Evolutionary conservation across 1,140 invertebrate genomes (phyloP).

Genomic region (Rhizoglyphus robini): DNA sequence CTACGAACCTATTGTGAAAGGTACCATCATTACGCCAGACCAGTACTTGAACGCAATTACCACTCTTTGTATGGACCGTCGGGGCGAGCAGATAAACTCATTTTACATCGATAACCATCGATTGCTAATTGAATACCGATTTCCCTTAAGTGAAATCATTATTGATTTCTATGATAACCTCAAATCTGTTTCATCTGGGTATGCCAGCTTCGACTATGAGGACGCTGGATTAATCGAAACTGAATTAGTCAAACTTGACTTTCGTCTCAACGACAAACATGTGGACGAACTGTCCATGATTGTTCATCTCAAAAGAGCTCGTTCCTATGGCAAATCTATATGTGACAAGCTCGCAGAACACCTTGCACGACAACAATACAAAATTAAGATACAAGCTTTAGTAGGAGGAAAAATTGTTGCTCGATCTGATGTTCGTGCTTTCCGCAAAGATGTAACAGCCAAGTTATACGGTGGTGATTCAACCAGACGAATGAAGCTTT

Average conservation of each 20-base stretch:
- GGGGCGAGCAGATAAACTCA: slow-evolving; percentile 58
- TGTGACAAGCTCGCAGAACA: slow-evolving; percentile 65
- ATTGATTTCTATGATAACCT: slow-evolving; percentile 86
- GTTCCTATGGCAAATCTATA: slow-evolving; percentile 51
- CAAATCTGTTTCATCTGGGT: slow-evolving; percentile 78
- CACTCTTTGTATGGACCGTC: slow-evolving; percentile 44
- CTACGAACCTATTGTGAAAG: slow-evolving; percentile 72
- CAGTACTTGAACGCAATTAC: slow-evolving; percentile 35
- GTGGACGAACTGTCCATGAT: slow-evolving; percentile 80
- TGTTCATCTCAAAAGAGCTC: slow-evolving; percentile 54
- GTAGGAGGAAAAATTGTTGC: slow-evolving; percentile 67
- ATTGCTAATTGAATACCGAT: slow-evolving; percentile 60
- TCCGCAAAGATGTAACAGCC: slow-evolving; percentile 73
- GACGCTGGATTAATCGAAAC: slow-evolving; percentile 64
- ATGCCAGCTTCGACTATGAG: slow-evolving; percentile 96
- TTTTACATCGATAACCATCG: slow-evolving; percentile 65
- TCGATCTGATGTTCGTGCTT: slow-evolving; percentile 70
- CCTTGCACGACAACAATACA: slow-evolving; percentile 73
- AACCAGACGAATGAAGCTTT: slow-evolving; percentile 70
- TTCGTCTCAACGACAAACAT: slow-evolving; percentile 60
- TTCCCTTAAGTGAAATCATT: slow-evolving; percentile 85
- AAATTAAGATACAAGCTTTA: slow-evolving; percentile 72
- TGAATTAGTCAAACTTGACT: slow-evolving; percentile 56
- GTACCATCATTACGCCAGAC: slow-evolving; percentile 75
- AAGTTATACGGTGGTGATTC: slow-evolving; percentile 91